Evolutionary conservation across 2,888 invertebrate genomes (phyloP), one percentile per base, ranked within the genome.

Genomic region (Apeira syringaria): DNA sequence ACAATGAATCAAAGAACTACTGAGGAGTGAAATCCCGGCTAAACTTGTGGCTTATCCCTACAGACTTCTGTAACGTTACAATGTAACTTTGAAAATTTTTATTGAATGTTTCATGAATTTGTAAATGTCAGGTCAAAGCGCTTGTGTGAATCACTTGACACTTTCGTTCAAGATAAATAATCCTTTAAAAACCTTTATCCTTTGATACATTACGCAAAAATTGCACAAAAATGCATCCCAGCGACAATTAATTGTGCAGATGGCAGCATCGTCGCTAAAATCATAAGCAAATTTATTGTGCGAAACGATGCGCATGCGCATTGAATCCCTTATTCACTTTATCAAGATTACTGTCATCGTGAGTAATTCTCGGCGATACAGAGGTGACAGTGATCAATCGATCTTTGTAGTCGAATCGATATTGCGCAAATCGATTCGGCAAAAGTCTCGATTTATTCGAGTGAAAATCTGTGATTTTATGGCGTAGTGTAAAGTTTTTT

Each of bases 371-470:
- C 70, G 44, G 53, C 67, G 80, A 80, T 81, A 80, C 56, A 37
- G 50, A 31, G 47, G 47, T 37, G 81, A 84, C 86, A 61, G 79
- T 84, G 85, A 86, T 80, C 71, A 76, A 85, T 86, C 75, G 85
- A 79, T 76, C 74, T 64, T 72, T 68, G 70, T 67, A 67, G 52
- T 53, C 52, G 35, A 59, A 60, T 65, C 64, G 72, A 68, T 65
- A 56, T 56, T 50, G 49, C 49, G 50, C 41, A 40, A 59, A 64
- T 65, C 70, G 70, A 61, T 55, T 58, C 54, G 56, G 47, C 35
- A 22, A 34, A 64, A 54, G 37, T 58, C 53, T 59, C 58, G 67
- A 69, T 68, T 72, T 70, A 69, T 69, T 63, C 47, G 54, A 56
- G 51, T 61, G 59, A 58, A 65, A 65, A 64, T 64, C 60, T 53